Evolutionary conservation across 2,113 vertebrate genomes (phyloP), one percentile per base, ranked within the genome.

Genomic region (Epinephelus fuscoguttatus): DNA sequence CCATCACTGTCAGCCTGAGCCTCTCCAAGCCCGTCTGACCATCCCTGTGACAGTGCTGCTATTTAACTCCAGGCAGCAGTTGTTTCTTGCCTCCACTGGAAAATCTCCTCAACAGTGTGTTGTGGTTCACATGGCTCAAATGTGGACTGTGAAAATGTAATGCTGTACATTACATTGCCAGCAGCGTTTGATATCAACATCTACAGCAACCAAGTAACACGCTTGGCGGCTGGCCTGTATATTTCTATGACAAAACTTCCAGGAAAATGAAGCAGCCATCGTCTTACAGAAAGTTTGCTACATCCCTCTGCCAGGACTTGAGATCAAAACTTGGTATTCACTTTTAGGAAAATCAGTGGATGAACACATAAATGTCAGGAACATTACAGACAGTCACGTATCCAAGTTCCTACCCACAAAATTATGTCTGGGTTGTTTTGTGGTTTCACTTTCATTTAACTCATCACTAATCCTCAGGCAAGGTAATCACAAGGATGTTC

Each of bases 1-100:
- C 81, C 71, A 49, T 89, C 82, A 71, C 61, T 83, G 75, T 85
- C 84, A 80, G 60, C 15, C 50, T 81, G 67, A 90, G 75, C 84
- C 85, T 82, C 75, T 84, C 49, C 47, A 66, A 45, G 64, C 79
- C 74, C 0, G 40, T 73, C 77, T 81, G 71, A 81, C 63, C 81
- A 71, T 86, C 69, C 64, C 73, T 67, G 64, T 77, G 82, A n/a
- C 76, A 64, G 71, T 6, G 25, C 78, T 78, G 80, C 56, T 78
- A 17, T 89, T 85, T 78, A 82, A 88, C 85, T 87, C 72, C 56
- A 81, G 69, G 49, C 73, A 42, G 73, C 76, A 55, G 2, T 78
- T 61, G 67, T 50, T 69, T 72, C 75, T 82, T 42, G 61, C 72
- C 64, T 66, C 45, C 21, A 15, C 49, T 78, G 59, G 53, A 50